Evolutionary conservation across 2,113 vertebrate species (phyloP), one percentile per base, ranked within the genome.

Genomic region (Paramisgurnus dabryanus): DNA sequence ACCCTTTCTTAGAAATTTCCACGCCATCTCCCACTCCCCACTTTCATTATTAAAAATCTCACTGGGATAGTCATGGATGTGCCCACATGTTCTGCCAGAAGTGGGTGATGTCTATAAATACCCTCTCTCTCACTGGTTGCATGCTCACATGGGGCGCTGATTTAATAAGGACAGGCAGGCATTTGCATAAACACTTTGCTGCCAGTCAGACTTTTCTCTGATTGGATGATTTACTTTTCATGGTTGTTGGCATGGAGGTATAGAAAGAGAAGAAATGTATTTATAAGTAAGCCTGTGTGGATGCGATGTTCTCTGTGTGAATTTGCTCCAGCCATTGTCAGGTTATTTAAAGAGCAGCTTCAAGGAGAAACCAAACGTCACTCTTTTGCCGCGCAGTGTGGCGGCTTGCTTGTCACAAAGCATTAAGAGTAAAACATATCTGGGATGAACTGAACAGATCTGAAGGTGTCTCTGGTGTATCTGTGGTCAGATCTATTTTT

Each of bases 231-330:
- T 66, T 67, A 78, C 76, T 49, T 67, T 60, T 50, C 39, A 68
- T 63, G 72, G 40, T n/a, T 49, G 34, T 76, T 17, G 9, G 77
- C 49, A 78, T 83, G 82, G 89, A 91, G 89, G 89, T 88, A 92
- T 92, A 66, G 58, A 65, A 50, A 61, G 76, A 45, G 43, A 65
- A 63, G 8, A 47, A 13, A 12, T 71, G 57, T 78, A 64, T 73
- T 76, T 27, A 70, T 47, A 43, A 64, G 45, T 41, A 68, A 55
- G 57, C 57, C 45, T 82, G 80, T 70, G 80, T 65, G 80, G 87
- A 83, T 82, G 71, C 83, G 83, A 81, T 78, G 79, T 70, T 81
- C 57, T 67, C 60, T 78, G 61, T 67, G 58, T 71, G 60, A 60
- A 57, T 73, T 60, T 70, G 73, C 57, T 43, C 40, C 69, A 34